Evolutionary conservation across 2,797 vertebrate species (phyloP).

Genomic region (Amblyraja radiata): DNA sequence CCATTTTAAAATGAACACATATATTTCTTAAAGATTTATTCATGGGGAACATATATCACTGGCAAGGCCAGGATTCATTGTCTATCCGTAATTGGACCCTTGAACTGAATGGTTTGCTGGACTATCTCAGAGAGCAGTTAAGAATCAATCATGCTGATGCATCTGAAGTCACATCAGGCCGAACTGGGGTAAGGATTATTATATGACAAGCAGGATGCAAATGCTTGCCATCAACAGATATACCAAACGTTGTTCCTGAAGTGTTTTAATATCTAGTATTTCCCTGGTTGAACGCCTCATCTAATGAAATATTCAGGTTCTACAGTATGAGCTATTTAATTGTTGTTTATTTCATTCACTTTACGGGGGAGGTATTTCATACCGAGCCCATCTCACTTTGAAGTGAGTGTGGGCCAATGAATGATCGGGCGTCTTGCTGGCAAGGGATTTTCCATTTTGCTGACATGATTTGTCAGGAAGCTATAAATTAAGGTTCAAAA

Average conservation of each 20-base stretch:
- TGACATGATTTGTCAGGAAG: not conserved
- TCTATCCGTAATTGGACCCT: no score
- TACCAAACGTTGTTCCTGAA: not conserved
- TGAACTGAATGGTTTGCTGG: no score
- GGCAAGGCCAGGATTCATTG: no score
- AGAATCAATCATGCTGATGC: no score
- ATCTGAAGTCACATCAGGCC: no score
- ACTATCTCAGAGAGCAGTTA: no score
- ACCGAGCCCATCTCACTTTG: not conserved
- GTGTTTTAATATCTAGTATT: not conserved
- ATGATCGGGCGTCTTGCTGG: not conserved
- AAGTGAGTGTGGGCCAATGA: not conserved
- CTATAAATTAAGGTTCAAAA: not conserved
- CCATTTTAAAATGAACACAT: not conserved
- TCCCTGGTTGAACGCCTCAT: not conserved
- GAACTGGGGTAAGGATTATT: not conserved
- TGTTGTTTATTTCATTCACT: not conserved
- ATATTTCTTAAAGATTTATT: no score
- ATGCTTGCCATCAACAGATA: not conserved
- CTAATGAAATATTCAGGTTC: not conserved
- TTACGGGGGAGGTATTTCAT: not conserved
- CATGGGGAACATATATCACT: no score
- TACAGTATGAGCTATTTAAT: not conserved
- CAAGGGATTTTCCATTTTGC: not conserved
- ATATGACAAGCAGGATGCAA: not conserved